These are phyloP conservation scores for Rutilus rutilus DNA, from an alignment of 2,113 vertebrate genomes.

Conservation along the genomic window DNA sequence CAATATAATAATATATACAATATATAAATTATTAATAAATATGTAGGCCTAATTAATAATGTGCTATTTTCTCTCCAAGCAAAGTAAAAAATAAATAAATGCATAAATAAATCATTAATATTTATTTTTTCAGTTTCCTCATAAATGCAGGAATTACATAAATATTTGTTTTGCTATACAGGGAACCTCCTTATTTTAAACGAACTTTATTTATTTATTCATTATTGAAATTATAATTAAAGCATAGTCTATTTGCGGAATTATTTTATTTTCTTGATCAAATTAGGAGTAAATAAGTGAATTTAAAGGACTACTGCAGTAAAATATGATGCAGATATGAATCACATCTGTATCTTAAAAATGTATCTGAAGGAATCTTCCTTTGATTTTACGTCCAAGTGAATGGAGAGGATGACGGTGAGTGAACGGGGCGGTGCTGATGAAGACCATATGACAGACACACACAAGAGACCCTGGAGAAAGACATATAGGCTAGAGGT, in stretches of 20 bases:
- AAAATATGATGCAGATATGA: not conserved
- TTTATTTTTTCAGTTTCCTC: too few relatives aligned
- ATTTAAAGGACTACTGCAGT: not conserved
- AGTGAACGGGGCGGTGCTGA: slow-evolving; percentile 26
- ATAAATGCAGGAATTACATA: too few relatives aligned
- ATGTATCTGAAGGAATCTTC: not conserved
- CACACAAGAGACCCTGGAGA: not conserved
- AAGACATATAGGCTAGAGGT: not conserved
- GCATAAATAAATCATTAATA: too few relatives aligned
- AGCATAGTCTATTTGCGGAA: not conserved
- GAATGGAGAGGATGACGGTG: not conserved
- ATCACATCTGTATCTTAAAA: not conserved
- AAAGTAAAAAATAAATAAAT: too few relatives aligned
- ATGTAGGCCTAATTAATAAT: too few relatives aligned
- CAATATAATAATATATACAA: too few relatives aligned
- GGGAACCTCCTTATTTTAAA: not conserved
- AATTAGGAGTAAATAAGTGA: not conserved
- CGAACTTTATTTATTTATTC: not conserved
- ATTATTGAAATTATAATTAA: not conserved
- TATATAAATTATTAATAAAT: too few relatives aligned
- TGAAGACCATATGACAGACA: not conserved
- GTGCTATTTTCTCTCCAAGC: too few relatives aligned
- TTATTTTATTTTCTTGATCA: not conserved
- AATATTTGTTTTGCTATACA: too few relatives aligned
- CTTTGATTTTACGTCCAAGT: not conserved